phyloP scores from a whole-genome alignment of 2,113 vertebrate species.

The Salvelinus fontinalis region DNA sequence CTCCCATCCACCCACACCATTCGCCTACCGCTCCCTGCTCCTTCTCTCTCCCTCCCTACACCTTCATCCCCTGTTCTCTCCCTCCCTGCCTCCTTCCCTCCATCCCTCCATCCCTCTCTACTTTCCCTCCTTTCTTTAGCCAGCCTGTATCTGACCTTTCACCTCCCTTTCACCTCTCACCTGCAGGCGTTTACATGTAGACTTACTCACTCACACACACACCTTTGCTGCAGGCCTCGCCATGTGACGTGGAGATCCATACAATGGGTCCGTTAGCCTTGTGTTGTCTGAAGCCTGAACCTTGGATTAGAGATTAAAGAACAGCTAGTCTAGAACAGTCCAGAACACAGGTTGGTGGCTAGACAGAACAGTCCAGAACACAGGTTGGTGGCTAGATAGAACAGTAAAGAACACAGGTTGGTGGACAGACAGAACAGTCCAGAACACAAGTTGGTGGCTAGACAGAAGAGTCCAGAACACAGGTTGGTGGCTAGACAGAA shows the following conservation, averaged over 20 bases:
- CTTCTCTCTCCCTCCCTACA: conserved; percentile 5
- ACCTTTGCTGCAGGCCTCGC: conserved; percentile 44
- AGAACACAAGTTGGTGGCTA: too few relatives aligned
- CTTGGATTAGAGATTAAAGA: conserved; percentile 77
- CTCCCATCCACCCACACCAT: neutral
- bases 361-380: too few relatives aligned
- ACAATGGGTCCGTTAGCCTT: conserved; percentile 64
- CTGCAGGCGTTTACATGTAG: conserved; percentile 67
- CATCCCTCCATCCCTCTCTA: conserved; percentile 7
- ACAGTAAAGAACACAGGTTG: too few relatives aligned
- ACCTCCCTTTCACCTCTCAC: conserved; percentile 68
- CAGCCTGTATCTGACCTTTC: conserved; percentile 39
- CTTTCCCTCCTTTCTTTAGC: neutral
- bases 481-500: too few relatives aligned
- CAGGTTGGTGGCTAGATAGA: too few relatives aligned
- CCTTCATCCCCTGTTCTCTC: neutral
- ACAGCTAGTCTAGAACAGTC: conserved; percentile 22
- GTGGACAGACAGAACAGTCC: too few relatives aligned
- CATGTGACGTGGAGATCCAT: conserved; percentile 34
- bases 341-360: too few relatives aligned
- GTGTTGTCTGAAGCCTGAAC: conserved; percentile 67
- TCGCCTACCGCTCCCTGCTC: neutral
- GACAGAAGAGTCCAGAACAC: too few relatives aligned
- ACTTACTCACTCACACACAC: conserved; percentile 67
- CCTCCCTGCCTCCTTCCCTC: neutral